Conservation (phyloP, 1,140 invertebrate genomes). For the Latrodectus geometricus region DNA sequence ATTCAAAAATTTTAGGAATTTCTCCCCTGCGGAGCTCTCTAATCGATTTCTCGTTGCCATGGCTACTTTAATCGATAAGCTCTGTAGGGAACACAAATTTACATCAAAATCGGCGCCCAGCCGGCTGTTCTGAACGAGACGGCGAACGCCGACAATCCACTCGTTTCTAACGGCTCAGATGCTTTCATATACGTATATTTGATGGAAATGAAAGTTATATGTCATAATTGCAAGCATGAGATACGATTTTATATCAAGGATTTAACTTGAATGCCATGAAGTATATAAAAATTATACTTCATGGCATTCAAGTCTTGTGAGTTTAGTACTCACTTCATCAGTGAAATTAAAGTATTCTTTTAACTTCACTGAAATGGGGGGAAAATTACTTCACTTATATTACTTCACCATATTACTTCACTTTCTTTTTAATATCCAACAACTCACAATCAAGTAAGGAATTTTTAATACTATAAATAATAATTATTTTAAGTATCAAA, state of each 20-base stretch:
- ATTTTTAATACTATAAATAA: too few species aligned
- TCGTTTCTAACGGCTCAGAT: not conserved
- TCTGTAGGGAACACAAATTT: not conserved
- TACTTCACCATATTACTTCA: too few species aligned
- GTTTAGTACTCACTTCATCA: too few species aligned
- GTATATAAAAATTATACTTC: not conserved
- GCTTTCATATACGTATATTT: not conserved
- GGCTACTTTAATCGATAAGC: not conserved
- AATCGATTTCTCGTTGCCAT: conserved; percentile 6
- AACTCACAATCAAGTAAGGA: too few species aligned
- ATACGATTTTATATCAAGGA: not conserved
- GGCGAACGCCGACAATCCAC: too few species aligned
- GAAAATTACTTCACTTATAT: too few species aligned
- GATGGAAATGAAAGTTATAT: not conserved
- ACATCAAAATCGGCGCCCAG: conserved; percentile 1
- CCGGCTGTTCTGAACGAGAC: not conserved
- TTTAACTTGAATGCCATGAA: not conserved
- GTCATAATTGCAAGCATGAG: not conserved
- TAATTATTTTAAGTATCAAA: too few species aligned
- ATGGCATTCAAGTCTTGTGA: too few species aligned
- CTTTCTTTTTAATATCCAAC: too few species aligned
- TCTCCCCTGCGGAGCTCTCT: not conserved
- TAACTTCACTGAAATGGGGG: too few species aligned
- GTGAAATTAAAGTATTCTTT: too few species aligned
- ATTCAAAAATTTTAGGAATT: not conserved